Evolutionary conservation across 2,113 vertebrate species (phyloP).

Genomic region (Spheniscus mendiculus): DNA sequence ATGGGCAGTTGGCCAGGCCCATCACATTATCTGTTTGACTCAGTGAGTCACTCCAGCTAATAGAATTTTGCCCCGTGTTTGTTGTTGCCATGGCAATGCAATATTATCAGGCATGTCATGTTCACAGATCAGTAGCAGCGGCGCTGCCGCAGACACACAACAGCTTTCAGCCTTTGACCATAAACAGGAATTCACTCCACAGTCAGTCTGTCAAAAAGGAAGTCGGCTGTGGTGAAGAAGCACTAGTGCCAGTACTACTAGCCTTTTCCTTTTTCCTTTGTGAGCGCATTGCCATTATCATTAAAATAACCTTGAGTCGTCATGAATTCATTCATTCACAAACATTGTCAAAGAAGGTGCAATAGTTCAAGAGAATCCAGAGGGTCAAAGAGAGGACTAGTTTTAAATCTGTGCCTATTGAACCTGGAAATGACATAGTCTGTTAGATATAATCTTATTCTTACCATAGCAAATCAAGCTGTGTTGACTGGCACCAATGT

Average conservation of each 20-base stretch:
- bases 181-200: constrained; percentile 79
- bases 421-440: constrained; percentile 84
- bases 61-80: constrained; percentile 87
- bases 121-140: constrained; percentile 85
- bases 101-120: constrained; percentile 87
- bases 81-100: constrained; percentile 86
- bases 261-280: constrained; percentile 78
- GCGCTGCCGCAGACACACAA: constrained; percentile 76
- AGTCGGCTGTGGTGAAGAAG: constrained; percentile 77
- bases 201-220: constrained; percentile 83
- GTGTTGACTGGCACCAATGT: constrained; percentile 80
- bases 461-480: constrained; percentile 85
- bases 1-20: constrained; percentile 78
- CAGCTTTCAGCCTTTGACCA: constrained; percentile 83
- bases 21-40: constrained; percentile 85
- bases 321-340: constrained; percentile 90
- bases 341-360: constrained; percentile 88
- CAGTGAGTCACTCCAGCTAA: constrained; percentile 83
- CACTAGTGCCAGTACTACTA: constrained; percentile 63
- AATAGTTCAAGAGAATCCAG: constrained; percentile 84
- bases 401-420: constrained; percentile 85
- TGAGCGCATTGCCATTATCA: constrained; percentile 83
- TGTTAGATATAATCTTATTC: constrained; percentile 84
- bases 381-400: constrained; percentile 82
- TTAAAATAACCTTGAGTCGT: constrained; percentile 87